Percentiles rank a stretch among this genome's conserved stretches.
These are phyloP conservation scores for Aspidoscelis tigris DNA, from an alignment of 2,113 vertebrate species.

Conservation along the genomic window DNA sequence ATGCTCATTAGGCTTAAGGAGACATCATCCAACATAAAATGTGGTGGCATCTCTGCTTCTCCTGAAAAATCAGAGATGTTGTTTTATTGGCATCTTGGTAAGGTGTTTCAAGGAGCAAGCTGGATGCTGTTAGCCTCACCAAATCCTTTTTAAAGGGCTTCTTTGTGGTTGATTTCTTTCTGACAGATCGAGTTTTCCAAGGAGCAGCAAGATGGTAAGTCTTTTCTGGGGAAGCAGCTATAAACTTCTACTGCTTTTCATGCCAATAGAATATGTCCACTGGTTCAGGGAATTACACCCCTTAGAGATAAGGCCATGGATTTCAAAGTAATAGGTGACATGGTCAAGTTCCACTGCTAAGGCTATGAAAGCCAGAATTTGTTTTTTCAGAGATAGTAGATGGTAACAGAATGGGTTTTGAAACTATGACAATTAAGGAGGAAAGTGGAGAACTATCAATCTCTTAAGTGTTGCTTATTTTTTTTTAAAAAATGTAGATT, in stretches of 20 bases:
- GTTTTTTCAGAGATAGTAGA: neutral
- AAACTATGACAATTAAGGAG: conserved; percentile 21
- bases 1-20: conserved; percentile 51
- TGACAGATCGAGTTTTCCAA: conserved; percentile 87
- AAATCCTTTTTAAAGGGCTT: conserved; percentile 71
- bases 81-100: conserved; percentile 65
- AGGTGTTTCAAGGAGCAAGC: conserved; percentile 69
- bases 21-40: conserved; percentile 43
- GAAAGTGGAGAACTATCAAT: neutral
- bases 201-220: conserved; percentile 87
- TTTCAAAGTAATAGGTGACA: neutral
- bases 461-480: neutral
- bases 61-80: conserved; percentile 59
- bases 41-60: conserved; percentile 60
- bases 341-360: neutral
- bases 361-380: neutral
- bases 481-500: neutral
- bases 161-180: conserved; percentile 81
- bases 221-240: conserved; percentile 36
- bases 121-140: conserved; percentile 69
- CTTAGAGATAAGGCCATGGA: neutral
- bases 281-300: neutral
- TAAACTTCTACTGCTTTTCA: conserved; percentile 42
- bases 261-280: conserved; percentile 30
- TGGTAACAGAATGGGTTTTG: neutral